Evolutionary conservation across 35 echinoderm and acorn worm genomes (phyloP).

Genomic region (Lytechinus variegatus): DNA sequence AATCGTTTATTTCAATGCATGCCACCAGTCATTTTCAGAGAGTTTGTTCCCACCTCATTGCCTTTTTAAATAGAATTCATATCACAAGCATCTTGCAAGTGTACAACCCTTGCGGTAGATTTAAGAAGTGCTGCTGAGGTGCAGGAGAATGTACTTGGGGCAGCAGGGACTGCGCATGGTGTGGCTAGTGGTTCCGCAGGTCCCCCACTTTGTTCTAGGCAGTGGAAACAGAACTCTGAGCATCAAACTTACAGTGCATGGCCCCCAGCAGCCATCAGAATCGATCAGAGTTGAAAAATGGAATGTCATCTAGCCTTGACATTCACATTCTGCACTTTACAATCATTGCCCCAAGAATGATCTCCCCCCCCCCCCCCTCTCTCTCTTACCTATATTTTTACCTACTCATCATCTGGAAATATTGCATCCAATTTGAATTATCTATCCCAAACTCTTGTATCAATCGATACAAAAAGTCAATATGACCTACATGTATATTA

Average conservation of each 20-base stretch:
- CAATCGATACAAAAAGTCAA: not conserved
- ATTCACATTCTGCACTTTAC: conserved; percentile 43
- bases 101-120: not conserved
- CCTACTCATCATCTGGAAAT: not conserved
- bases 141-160: not conserved
- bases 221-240: not conserved
- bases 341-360: conserved; percentile 2
- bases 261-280: conserved; percentile 3
- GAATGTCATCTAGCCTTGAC: conserved; percentile 45
- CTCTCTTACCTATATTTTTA: not conserved
- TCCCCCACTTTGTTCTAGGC: not conserved
- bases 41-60: not conserved
- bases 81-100: not conserved
- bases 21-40: not conserved
- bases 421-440: not conserved
- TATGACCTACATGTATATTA: too few relatives aligned
- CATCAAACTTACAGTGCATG: conserved; percentile 8
- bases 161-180: not conserved
- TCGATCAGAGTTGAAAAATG: conserved; percentile 25
- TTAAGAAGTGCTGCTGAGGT: not conserved
- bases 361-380: not conserved
- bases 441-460: not conserved
- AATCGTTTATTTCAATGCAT: conserved; percentile 37
- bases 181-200: not conserved
- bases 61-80: not conserved